Conservation (phyloP, 2,113 vertebrate species). For the Cyanoliseus patagonus region DNA sequence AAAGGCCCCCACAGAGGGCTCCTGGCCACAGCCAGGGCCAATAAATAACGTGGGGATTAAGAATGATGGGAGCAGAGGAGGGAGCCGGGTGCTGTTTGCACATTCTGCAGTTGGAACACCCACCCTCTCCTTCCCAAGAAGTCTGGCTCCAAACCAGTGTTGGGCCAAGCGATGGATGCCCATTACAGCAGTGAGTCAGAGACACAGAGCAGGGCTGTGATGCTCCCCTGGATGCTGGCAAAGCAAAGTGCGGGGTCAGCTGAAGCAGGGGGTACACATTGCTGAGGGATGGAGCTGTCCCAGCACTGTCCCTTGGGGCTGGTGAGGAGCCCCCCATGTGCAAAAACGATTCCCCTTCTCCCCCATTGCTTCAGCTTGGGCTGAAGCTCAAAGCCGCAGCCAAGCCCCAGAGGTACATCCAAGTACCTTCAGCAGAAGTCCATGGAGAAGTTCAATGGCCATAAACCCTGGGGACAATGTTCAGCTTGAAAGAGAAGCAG, state of each 20-base stretch:
- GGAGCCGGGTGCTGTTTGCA: background rate
- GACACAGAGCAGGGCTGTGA: background rate
- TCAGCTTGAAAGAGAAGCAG: background rate
- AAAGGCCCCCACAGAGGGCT: background rate
- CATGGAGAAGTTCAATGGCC: background rate
- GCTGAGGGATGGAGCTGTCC: background rate
- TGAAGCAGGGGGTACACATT: accelerated
- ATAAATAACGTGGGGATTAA: background rate
- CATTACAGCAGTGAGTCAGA: accelerated
- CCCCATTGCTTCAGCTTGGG: background rate
- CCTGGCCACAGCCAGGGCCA: background rate
- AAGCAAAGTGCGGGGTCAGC: background rate
- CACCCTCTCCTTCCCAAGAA: background rate
- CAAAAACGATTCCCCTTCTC: too few relatives aligned
- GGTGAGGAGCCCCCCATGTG: too few relatives aligned
- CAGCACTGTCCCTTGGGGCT: background rate
- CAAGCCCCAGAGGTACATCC: background rate
- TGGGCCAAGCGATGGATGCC: background rate
- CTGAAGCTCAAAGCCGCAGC: background rate
- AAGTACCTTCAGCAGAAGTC: background rate
- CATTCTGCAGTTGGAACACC: background rate
- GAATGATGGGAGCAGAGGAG: background rate
- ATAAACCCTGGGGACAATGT: background rate
- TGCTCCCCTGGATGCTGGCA: background rate
- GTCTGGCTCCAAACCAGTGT: background rate